Evolutionary conservation across 2,888 invertebrate genomes (phyloP).

Genomic region (Drosophila austrosaltans): DNA sequence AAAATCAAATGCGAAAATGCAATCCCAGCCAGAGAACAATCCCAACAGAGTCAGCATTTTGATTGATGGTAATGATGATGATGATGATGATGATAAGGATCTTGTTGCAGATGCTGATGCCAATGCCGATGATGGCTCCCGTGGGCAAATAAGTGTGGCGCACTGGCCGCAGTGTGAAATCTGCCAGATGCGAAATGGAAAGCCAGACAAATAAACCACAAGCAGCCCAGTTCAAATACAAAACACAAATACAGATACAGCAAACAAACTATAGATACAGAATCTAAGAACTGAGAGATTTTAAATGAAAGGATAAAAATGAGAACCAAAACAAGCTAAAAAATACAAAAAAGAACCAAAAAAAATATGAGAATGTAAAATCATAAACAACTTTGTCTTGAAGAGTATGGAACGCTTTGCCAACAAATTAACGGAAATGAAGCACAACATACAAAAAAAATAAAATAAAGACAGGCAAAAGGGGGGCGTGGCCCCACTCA

Average conservation of each 20-base stretch:
- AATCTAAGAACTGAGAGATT: slow-evolving; percentile 22
- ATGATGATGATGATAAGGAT: slow-evolving; percentile 1
- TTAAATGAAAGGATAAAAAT: slow-evolving; percentile 21
- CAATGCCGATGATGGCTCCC: slow-evolving; percentile 7
- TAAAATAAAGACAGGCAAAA: slow-evolving; percentile 27
- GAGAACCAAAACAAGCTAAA: slow-evolving; percentile 34
- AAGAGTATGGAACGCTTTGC: slow-evolving; percentile 82
- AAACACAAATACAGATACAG: slow-evolving; percentile 48
- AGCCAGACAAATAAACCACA: slow-evolving; percentile 47
- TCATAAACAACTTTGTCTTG: slow-evolving; percentile 82
- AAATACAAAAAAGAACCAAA: slow-evolving; percentile 24
- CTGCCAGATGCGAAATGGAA: slow-evolving; percentile 47
- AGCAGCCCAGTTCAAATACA: slow-evolving; percentile 32
- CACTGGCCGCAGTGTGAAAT: slow-evolving; percentile 38
- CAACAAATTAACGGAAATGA: slow-evolving; percentile 83
- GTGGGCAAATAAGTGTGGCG: slow-evolving; percentile 21
- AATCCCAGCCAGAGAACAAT: slow-evolving; percentile 31
- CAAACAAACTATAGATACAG: slow-evolving; percentile 10
- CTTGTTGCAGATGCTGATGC: slow-evolving; percentile 3
- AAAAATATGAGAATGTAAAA: slow-evolving; percentile 76
- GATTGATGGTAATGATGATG: slow-evolving; percentile 50
- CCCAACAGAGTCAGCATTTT: slow-evolving; percentile 31
- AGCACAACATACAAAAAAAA: slow-evolving; percentile 40
- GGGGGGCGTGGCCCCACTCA: slow-evolving; percentile 48
- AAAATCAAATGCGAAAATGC: slow-evolving; percentile 20